phyloP scores from a whole-genome alignment of 2,797 vertebrate species.

The Rachycentron canadum region DNA sequence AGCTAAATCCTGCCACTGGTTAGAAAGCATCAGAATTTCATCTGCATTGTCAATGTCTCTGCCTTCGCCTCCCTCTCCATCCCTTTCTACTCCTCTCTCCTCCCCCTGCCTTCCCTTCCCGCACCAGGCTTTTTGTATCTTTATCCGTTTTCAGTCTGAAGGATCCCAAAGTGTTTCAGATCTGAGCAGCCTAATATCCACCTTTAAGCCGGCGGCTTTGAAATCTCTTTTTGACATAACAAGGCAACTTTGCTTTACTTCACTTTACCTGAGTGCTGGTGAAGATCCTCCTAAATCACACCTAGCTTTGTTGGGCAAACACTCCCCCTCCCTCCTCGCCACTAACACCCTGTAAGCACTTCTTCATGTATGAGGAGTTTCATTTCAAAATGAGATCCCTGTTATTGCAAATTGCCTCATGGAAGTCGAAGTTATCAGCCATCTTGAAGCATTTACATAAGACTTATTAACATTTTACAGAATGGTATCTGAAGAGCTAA shows the following conservation, averaged over 20 bases:
- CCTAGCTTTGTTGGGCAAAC: constrained; percentile 83
- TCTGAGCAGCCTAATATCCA: constrained; percentile 76
- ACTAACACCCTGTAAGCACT: constrained; percentile 37
- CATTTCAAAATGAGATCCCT: constrained; percentile 35
- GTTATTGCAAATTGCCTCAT: constrained; percentile 30
- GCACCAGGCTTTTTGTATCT: constrained; percentile 78
- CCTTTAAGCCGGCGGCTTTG: constrained; percentile 76
- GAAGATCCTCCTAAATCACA: constrained; percentile 77
- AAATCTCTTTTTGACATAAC: constrained; percentile 70
- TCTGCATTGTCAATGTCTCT: constrained; percentile 20
- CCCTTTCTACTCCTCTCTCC: constrained; percentile 23
- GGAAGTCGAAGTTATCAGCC: constrained; percentile 30
- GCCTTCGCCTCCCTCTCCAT: constrained; percentile 50
- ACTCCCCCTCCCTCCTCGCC: constrained; percentile 29
- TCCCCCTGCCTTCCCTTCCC: constrained; percentile 51
- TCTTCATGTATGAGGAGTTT: constrained; percentile 44
- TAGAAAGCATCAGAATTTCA: constrained; percentile 6
- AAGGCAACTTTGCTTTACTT: constrained; percentile 61
- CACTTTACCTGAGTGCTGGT: constrained; percentile 78
- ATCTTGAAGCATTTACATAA: constrained; percentile 43
- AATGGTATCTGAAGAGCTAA: constrained; percentile 25
- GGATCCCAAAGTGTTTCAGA: constrained; percentile 87
- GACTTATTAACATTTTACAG: constrained; percentile 48
- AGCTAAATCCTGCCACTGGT: background rate
- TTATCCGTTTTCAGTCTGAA: constrained; percentile 87